phyloP scores from a whole-genome alignment of 2,113 vertebrate genomes.

The Rhegmatorhina hoffmannsi region DNA sequence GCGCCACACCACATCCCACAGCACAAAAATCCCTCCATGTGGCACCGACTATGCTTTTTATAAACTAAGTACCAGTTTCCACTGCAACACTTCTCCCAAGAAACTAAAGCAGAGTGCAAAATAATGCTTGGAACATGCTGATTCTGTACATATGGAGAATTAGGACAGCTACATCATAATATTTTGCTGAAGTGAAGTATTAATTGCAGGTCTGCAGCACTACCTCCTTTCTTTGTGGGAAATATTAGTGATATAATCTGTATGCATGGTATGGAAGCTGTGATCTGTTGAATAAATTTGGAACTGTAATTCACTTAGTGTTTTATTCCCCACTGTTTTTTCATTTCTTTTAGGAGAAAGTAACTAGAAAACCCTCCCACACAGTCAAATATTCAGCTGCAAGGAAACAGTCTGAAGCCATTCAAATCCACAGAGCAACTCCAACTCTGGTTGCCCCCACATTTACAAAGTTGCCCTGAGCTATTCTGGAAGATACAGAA shows the following conservation, averaged over 20 bases:
- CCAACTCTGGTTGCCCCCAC: not conserved
- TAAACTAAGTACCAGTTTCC: constrained; percentile 51
- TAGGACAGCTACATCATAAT: not conserved
- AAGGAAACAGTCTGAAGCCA: not conserved
- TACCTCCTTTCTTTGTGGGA: not conserved
- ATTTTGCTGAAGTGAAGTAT: constrained; percentile 31
- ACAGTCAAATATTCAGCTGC: not conserved
- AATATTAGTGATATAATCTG: not conserved
- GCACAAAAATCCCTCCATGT: constrained; percentile 23
- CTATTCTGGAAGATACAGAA: not conserved
- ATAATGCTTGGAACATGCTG: not conserved
- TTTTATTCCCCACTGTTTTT: not conserved
- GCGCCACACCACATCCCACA: constrained; percentile 59
- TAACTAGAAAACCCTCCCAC: not conserved
- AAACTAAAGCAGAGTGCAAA: constrained; percentile 27
- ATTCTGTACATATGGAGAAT: not conserved
- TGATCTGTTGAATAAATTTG: not conserved
- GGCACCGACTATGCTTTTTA: constrained; percentile 46
- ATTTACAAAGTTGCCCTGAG: not conserved
- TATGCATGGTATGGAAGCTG: not conserved
- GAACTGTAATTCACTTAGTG: not conserved
- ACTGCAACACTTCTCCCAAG: constrained; percentile 37
- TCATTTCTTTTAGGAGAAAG: not conserved
- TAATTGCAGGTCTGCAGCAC: constrained; percentile 5
- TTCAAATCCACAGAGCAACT: not conserved